phyloP scores from a whole-genome alignment of 2,113 vertebrate species.

The Sphaerodactylus townsendi region DNA sequence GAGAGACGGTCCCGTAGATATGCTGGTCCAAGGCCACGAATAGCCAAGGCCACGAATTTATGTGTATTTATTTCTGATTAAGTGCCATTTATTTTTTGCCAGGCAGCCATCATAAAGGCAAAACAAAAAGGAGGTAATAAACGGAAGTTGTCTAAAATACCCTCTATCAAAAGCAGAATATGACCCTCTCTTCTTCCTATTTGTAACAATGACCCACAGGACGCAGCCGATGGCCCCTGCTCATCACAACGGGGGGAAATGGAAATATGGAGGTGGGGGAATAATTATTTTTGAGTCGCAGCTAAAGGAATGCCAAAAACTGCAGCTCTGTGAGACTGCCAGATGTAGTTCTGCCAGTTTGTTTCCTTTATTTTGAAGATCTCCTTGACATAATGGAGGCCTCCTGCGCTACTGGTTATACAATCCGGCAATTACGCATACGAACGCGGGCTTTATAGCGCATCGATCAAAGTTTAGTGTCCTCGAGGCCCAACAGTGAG shows the following conservation, averaged over 20 bases:
- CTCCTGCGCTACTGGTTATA: background rate
- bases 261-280: background rate
- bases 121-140: background rate
- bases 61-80: background rate
- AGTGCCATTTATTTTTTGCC: background rate
- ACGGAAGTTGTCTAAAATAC: background rate
- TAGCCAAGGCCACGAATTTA: no score
- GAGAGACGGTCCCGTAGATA: no score
- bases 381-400: background rate
- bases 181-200: background rate
- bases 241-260: background rate
- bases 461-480: background rate
- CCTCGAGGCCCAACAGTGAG: background rate
- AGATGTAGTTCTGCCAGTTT: conserved; percentile 15
- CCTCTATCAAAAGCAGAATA: background rate
- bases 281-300: background rate
- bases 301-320: background rate
- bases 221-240: background rate
- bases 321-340: background rate
- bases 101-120: background rate
- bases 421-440: background rate
- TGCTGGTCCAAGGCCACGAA: no score
- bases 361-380: background rate
- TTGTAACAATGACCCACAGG: background rate
- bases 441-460: fast-evolving